Evolutionary conservation across 2,888 invertebrate species (phyloP).

Genomic region (Brachyptera risi): DNA sequence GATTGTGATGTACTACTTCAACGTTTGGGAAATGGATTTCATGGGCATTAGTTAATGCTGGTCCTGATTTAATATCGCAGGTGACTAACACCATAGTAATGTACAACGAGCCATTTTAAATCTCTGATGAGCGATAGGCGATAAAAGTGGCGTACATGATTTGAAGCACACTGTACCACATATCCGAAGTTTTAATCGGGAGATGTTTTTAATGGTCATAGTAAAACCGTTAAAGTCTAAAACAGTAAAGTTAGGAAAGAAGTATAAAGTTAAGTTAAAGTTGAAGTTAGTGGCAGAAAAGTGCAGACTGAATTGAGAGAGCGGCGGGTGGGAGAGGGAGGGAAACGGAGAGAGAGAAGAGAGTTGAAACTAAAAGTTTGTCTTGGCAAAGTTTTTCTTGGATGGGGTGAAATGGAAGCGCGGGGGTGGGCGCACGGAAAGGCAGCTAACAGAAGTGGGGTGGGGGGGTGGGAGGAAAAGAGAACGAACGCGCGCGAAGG

Average conservation of each 20-base stretch:
- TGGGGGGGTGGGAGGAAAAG: conserved; percentile 23
- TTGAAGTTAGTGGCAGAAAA: conserved; percentile 31
- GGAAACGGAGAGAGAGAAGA: too few species aligned
- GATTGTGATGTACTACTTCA: too few species aligned
- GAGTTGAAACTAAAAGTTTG: conserved; percentile 35
- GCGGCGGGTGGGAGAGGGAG: too few species aligned
- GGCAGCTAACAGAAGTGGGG: background rate
- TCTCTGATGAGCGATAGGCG: too few species aligned
- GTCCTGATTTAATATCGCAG: too few species aligned
- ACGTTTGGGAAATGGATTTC: too few species aligned
- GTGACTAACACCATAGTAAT: too few species aligned
- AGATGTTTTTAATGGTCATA: conserved; percentile 21
- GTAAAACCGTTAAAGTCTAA: conserved; percentile 21
- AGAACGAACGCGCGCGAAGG: conserved; percentile 30
- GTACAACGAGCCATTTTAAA: too few species aligned
- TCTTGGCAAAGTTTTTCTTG: conserved; percentile 40
- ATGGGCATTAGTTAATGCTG: too few species aligned
- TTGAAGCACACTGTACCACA: background rate
- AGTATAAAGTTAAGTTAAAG: conserved; percentile 31
- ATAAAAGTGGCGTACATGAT: too few species aligned
- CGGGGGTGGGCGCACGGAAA: conserved; percentile 24
- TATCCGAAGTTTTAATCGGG: conserved; percentile 14
- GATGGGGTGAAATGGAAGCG: conserved; percentile 34
- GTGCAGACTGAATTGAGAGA: conserved; percentile 25
- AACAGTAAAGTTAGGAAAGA: conserved; percentile 20